A percentile compares a stretch with the other conserved stretches of the same genome.
Evolutionary conservation across 2,888 invertebrate genomes (phyloP).

Genomic region (Eledona agricola): DNA sequence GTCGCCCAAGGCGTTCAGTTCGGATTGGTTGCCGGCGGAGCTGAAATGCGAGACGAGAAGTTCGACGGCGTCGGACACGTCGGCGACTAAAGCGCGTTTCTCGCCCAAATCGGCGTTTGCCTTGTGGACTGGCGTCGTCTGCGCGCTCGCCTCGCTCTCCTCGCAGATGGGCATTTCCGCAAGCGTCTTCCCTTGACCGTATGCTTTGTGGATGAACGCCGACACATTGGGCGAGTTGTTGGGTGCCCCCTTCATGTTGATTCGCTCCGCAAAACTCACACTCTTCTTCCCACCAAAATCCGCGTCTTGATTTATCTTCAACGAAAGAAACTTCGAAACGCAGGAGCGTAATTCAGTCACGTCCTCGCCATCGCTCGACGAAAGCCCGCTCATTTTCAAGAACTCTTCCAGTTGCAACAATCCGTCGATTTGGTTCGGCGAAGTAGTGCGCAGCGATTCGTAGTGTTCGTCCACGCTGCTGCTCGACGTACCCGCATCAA

Average conservation of each 20-base stretch:
- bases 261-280: constrained; percentile 79
- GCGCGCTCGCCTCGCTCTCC: constrained; percentile 70
- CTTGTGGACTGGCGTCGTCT: constrained; percentile 53
- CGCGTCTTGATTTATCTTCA: constrained; percentile 76
- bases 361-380: constrained; percentile 72
- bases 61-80: constrained; percentile 79
- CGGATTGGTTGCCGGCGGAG: constrained; percentile 70
- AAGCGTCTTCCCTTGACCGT: constrained; percentile 65
- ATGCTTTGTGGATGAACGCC: constrained; percentile 62
- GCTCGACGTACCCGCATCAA: constrained; percentile 65
- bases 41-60: constrained; percentile 77
- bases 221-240: constrained; percentile 81
- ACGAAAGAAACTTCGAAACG: constrained; percentile 75
- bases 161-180: constrained; percentile 73
- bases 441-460: constrained; percentile 49
- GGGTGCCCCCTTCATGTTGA: constrained; percentile 68
- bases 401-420: constrained; percentile 76
- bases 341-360: constrained; percentile 73
- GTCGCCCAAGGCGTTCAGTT: constrained; percentile 69
- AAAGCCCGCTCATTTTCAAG: constrained; percentile 75
- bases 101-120: constrained; percentile 65
- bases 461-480: constrained; percentile 69
- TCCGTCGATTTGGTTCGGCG: constrained; percentile 63
- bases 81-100: constrained; percentile 75
- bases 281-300: constrained; percentile 72